phyloP scores from a whole-genome alignment of 1,140 invertebrate species.

The Ostrea edulis region DNA sequence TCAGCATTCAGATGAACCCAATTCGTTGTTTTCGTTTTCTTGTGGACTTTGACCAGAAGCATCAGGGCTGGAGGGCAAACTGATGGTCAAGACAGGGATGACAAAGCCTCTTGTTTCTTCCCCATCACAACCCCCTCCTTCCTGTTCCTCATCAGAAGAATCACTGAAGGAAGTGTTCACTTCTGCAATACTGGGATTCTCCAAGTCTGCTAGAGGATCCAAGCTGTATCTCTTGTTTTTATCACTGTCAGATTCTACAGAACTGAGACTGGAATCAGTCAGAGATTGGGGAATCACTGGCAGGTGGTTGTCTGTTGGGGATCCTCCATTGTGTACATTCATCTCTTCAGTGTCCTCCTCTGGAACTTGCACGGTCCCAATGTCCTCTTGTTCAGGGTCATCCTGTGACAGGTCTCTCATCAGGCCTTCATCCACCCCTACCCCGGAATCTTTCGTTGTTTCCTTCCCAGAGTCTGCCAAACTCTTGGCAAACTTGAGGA shows the following conservation, averaged over 20 bases:
- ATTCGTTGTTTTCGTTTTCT: conserved; percentile 55
- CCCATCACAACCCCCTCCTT: not conserved
- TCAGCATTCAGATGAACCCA: conserved; percentile 34
- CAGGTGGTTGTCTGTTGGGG: not conserved
- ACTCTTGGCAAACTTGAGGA: conserved; percentile 66
- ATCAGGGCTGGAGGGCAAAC: conserved; percentile 56
- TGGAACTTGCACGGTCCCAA: conserved; percentile 1
- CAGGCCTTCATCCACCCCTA: conserved; percentile 59
- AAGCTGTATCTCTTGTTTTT: conserved; percentile 60
- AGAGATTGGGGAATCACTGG: not conserved
- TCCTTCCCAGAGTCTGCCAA: conserved; percentile 66
- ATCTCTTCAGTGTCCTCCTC: conserved; percentile 10
- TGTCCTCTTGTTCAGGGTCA: conserved; percentile 62
- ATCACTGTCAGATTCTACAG: conserved; percentile 56
- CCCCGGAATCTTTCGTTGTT: conserved; percentile 69
- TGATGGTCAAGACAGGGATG: conserved; percentile 52
- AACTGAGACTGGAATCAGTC: conserved; percentile 43
- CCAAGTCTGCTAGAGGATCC: conserved; percentile 65
- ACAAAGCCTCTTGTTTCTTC: not conserved
- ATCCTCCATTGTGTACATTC: not conserved
- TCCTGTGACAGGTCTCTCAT: not conserved
- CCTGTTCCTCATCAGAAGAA: conserved; percentile 31
- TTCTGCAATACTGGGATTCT: conserved; percentile 61
- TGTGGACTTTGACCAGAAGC: conserved; percentile 26
- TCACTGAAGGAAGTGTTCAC: conserved; percentile 57